Percentiles rank a stretch among this genome's conserved stretches.
These are phyloP conservation scores for Seriola quinqueradiata DNA, from an alignment of 2,113 vertebrate genomes.

Conservation along the genomic window DNA sequence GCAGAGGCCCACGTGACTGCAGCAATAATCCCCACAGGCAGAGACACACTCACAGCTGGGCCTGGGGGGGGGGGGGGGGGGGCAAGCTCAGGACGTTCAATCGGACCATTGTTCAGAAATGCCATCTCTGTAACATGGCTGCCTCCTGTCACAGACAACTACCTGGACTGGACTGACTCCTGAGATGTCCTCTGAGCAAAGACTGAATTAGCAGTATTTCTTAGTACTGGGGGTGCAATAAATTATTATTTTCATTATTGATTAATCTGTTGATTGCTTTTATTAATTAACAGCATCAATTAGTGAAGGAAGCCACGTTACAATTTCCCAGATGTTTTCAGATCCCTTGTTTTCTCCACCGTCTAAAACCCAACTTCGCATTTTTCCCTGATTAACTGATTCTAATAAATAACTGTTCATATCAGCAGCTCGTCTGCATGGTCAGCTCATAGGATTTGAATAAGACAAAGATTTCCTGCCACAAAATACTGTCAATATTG, in stretches of 20 bases:
- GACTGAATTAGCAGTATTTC: background rate
- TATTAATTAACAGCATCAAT: background rate
- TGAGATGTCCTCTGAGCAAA: background rate
- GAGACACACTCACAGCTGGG: conserved; percentile 63
- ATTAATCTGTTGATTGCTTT: background rate
- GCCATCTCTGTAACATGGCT: conserved; percentile 68
- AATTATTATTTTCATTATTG: background rate
- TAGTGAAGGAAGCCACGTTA: background rate
- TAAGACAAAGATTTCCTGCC: too few relatives aligned
- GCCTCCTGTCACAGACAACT: conserved; percentile 68
- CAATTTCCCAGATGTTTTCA: background rate
- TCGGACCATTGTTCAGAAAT: conserved; percentile 86
- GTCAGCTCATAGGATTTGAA: too few relatives aligned
- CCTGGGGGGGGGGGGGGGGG: conserved; percentile 71
- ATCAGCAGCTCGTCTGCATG: too few relatives aligned
- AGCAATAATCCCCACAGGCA: conserved; percentile 83
- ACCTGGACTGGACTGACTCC: conserved; percentile 14
- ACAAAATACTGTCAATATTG: too few relatives aligned
- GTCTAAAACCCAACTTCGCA: background rate
- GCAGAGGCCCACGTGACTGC: conserved; percentile 86
- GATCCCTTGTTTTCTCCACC: background rate
- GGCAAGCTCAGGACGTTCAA: conserved; percentile 80
- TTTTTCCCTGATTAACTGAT: too few relatives aligned
- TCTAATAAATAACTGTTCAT: too few relatives aligned
- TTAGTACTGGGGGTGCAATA: background rate